Evolutionary conservation across 2,113 vertebrate genomes (phyloP).

Genomic region (Toxotes jaculatrix): DNA sequence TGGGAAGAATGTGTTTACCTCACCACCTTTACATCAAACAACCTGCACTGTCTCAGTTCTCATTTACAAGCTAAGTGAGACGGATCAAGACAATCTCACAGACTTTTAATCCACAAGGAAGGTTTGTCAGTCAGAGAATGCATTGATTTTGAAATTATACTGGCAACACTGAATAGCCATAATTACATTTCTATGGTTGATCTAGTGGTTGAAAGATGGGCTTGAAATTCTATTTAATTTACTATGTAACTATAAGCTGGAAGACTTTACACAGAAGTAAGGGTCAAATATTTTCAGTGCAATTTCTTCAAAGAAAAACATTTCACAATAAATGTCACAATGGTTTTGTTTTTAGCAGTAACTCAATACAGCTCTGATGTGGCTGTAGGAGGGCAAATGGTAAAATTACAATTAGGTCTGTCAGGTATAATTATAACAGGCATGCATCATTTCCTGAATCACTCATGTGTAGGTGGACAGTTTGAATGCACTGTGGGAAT

Average conservation of each 20-base stretch:
- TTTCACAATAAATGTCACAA: no score
- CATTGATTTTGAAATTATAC: conserved; percentile 38
- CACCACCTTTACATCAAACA: conserved; percentile 38
- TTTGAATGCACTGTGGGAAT: not conserved
- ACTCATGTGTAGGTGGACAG: not conserved
- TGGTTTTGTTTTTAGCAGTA: not conserved
- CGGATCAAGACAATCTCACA: conserved; percentile 31
- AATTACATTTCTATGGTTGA: not conserved
- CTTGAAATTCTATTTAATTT: not conserved
- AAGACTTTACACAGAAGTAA: not conserved
- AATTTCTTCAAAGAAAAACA: no score
- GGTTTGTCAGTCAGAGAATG: conserved; percentile 9
- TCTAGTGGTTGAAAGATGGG: not conserved
- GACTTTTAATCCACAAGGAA: conserved; percentile 11
- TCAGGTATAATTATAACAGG: not conserved
- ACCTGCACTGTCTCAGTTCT: conserved; percentile 2
- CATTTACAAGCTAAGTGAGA: conserved; percentile 41
- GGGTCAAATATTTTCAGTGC: no score
- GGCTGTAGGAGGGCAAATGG: not conserved
- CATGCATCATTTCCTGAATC: not conserved
- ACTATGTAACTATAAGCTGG: not conserved
- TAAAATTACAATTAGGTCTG: no score
- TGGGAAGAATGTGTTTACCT: conserved; percentile 18
- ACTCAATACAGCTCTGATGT: no score
- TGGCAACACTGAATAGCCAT: conserved; percentile 11